Conservation (phyloP, 2,797 vertebrate species). For the Myoxocephalus aenaeus region DNA sequence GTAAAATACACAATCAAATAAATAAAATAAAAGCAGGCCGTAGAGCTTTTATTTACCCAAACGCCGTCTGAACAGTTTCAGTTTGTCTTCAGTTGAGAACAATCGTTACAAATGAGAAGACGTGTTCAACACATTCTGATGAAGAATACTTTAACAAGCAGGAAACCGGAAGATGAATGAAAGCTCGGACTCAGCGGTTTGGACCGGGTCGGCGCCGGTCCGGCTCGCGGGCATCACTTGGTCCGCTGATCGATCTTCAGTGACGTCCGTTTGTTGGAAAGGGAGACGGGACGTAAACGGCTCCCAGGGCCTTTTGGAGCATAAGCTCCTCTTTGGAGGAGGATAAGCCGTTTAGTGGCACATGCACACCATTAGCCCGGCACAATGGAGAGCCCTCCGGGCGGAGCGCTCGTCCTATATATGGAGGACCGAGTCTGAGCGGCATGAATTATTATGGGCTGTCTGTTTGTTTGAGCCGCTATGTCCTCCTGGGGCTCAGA, state of each 20-base stretch:
- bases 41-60: no score
- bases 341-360: conserved; percentile 39
- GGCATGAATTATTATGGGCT: conserved; percentile 8
- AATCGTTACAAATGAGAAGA: no score
- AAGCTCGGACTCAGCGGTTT: neutral
- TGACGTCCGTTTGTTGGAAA: conserved; percentile 11
- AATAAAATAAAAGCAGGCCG: no score
- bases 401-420: conserved; percentile 3
- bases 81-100: no score
- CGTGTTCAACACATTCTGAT: no score
- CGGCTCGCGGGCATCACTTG: neutral
- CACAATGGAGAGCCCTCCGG: conserved; percentile 39
- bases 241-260: conserved; percentile 25
- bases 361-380: conserved; percentile 40
- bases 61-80: no score
- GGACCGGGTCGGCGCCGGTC: neutral
- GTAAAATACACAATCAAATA: no score
- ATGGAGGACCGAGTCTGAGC: conserved; percentile 3
- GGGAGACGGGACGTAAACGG: conserved; percentile 15
- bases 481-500: neutral
- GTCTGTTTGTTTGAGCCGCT: neutral
- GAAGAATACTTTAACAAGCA: no score
- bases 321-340: conserved; percentile 36
- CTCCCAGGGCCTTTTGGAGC: conserved; percentile 26
- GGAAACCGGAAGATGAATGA: neutral